Evolutionary conservation across 2,113 vertebrate genomes (phyloP), one percentile per base, ranked within the genome.

Genomic region (Baryphthengus martii): DNA sequence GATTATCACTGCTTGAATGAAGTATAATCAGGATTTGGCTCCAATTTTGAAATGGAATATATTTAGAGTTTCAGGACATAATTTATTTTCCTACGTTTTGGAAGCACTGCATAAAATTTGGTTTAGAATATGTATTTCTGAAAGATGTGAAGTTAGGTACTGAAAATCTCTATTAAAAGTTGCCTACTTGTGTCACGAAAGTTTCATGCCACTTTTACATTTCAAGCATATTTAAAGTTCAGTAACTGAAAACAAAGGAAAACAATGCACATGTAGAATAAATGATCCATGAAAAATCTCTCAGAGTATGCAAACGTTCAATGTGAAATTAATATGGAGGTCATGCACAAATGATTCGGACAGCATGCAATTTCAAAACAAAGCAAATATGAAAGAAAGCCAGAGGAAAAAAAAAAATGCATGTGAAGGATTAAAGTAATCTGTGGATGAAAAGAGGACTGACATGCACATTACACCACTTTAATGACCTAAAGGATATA

Each of bases 161-260:
- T 20, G 39, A 68, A 89, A 92, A 77, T 44, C n/a, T 68, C 53
- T 63, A 13, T 39, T 52, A 58, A 89, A 95, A 88, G 33, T 87
- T 89, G 88, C 81, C 83, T 88, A 96, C 88, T 97, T 96, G 67
- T 95, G 98, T 98, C 98, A 98, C 98, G 4, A 96, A 98, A 98
- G 98, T 98, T 98, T 98, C 97, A 96, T 97, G 97, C 98, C 96
- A 98, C 98, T 98, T 98, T 98, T 98, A 98, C 98, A 95, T 94
- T 97, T 98, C 93, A 98, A 98, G 98, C 97, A 97, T 98, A 97
- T 98, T 97, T 98, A 97, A 98, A 98, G 52, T 97, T 96, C 96
- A 97, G 91, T 98, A 98, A 98, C 97, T 95, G 95, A 98, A 98
- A 98, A 93, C 65, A 97, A 98, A 97, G 49, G 88, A 94, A 97